phyloP scores from a whole-genome alignment of 2,797 vertebrate species.

The Macropodus opercularis region DNA sequence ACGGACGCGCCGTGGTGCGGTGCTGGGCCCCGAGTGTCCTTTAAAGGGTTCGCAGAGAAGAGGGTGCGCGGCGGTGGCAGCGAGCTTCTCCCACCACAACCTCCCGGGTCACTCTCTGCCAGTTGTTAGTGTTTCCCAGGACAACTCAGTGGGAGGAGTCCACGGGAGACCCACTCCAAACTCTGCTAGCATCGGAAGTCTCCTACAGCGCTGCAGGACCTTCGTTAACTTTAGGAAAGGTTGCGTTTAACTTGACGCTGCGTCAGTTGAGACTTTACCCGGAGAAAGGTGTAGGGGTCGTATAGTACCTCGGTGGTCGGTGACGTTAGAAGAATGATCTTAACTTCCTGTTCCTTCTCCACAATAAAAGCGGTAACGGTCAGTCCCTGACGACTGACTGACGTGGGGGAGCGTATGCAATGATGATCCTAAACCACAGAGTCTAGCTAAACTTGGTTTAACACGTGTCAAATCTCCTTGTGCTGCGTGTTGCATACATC shows the following conservation, averaged over 20 bases:
- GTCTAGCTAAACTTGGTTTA: not conserved
- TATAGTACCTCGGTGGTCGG: no score
- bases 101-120: slow-evolving; percentile 47
- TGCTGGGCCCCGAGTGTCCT: slow-evolving; percentile 2
- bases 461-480: not conserved
- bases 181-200: not conserved
- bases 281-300: not conserved
- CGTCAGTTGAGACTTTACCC: not conserved
- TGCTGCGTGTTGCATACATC: not conserved
- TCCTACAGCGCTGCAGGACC: not conserved
- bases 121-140: slow-evolving; percentile 80
- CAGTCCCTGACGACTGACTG: no score
- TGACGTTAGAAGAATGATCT: not conserved
- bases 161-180: slow-evolving; percentile 15
- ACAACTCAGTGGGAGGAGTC: slow-evolving; percentile 72
- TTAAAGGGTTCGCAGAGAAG: not conserved
- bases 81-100: not conserved
- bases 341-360: slow-evolving; percentile 35
- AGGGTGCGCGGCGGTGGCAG: not conserved
- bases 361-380: slow-evolving; percentile 42
- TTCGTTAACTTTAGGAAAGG: not conserved
- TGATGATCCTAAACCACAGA: fast-evolving
- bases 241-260: not conserved
- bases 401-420: not conserved
- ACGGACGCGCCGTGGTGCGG: not conserved